These are phyloP conservation scores for Drosophila infuscata DNA, from an alignment of 2,888 invertebrate species.

Conservation along the genomic window DNA sequence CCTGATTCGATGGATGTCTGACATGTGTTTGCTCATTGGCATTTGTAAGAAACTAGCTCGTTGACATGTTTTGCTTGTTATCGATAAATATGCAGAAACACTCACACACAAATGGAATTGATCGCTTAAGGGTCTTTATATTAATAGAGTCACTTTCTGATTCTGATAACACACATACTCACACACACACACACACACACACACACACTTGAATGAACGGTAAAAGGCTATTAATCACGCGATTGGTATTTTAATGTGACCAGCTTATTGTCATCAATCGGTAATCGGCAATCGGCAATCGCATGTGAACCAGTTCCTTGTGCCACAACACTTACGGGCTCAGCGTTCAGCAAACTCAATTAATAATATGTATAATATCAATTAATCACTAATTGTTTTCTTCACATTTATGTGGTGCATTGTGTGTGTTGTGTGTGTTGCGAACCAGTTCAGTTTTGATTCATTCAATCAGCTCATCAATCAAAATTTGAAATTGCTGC, in stretches of 20 bases:
- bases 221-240: constrained; percentile 50
- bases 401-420: background rate
- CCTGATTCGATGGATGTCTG: background rate
- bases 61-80: constrained; percentile 49
- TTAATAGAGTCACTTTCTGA: constrained; percentile 30
- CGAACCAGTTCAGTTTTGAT: constrained; percentile 17
- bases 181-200: background rate
- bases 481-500: background rate
- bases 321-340: constrained; percentile 19
- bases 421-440: background rate
- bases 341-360: constrained; percentile 14
- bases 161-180: constrained; percentile 20
- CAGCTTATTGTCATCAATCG: constrained; percentile 12
- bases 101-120: constrained; percentile 3
- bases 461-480: constrained; percentile 4
- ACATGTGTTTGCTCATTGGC: constrained; percentile 70
- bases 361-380: constrained; percentile 3
- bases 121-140: constrained; percentile 21
- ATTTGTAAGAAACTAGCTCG: constrained; percentile 48
- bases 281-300: constrained; percentile 16
- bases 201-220: constrained; percentile 30
- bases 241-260: constrained; percentile 48
- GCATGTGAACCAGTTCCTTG: constrained; percentile 46
- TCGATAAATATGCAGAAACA: constrained; percentile 39
- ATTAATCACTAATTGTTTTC: background rate